A percentile compares a stretch with the other conserved stretches of the same genome.
These are phyloP conservation scores for Nansenia antarctica DNA, from an alignment of 2,113 vertebrate species.

Conservation along the genomic window DNA sequence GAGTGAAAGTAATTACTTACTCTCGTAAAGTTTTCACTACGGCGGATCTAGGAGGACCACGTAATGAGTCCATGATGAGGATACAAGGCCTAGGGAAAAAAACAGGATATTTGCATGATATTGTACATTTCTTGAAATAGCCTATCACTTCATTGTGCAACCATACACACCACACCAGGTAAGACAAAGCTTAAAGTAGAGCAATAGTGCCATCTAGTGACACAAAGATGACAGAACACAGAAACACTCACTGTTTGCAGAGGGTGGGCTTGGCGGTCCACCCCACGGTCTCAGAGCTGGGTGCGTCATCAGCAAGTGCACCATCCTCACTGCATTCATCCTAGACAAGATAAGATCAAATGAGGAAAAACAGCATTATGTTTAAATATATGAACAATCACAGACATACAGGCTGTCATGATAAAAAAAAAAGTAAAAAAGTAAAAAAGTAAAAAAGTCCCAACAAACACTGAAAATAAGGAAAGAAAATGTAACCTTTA, in stretches of 20 bases:
- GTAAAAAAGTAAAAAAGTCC: neutral
- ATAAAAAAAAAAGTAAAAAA: too few species aligned
- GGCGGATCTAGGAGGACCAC: constrained; percentile 89
- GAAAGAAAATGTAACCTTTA: constrained; percentile 47
- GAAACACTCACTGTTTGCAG: constrained; percentile 89
- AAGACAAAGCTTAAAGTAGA: neutral
- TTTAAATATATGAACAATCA: too few species aligned
- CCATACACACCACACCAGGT: neutral
- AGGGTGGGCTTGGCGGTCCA: constrained; percentile 80
- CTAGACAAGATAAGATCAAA: constrained; percentile 63
- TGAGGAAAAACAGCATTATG: too few species aligned
- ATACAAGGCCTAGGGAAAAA: constrained; percentile 87
- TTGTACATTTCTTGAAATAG: too few species aligned
- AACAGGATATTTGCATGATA: constrained; percentile 2
- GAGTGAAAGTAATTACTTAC: constrained; percentile 76
- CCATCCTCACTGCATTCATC: constrained; percentile 95
- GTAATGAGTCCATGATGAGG: constrained; percentile 96
- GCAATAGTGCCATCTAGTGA: constrained; percentile 32
- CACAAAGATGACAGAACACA: neutral
- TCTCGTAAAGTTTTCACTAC: constrained; percentile 96
- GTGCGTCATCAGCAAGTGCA: constrained; percentile 80
- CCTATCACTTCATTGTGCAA: neutral
- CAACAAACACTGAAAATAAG: neutral
- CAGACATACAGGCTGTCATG: too few species aligned
- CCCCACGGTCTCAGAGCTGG: constrained; percentile 75